Percentiles rank a stretch among this genome's conserved stretches.
These are phyloP conservation scores for Cololabis saira DNA, from an alignment of 2,113 vertebrate genomes.

Conservation along the genomic window DNA sequence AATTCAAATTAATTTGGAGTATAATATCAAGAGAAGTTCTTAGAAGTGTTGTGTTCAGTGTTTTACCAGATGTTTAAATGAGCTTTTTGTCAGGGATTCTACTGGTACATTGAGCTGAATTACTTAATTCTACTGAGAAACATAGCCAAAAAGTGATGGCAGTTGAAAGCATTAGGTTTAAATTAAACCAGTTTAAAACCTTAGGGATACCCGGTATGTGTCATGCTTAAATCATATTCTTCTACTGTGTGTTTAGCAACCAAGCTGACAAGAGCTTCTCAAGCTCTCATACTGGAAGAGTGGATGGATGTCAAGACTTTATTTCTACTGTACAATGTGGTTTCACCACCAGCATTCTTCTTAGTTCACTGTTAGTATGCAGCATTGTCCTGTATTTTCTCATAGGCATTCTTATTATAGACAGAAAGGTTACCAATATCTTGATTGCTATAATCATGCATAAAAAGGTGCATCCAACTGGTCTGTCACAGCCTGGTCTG, in stretches of 20 bases:
- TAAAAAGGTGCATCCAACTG: slow-evolving; percentile 24
- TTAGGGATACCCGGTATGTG: neutral
- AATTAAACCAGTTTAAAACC: neutral
- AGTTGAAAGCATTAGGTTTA: slow-evolving; percentile 12
- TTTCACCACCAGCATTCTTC: slow-evolving; percentile 8
- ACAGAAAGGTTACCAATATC: slow-evolving; percentile 7
- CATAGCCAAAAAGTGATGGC: slow-evolving; percentile 10
- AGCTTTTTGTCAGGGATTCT: slow-evolving; percentile 7
- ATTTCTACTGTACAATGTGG: neutral
- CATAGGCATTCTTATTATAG: neutral
- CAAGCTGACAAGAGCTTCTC: too few relatives aligned
- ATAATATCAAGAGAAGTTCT: too few relatives aligned
- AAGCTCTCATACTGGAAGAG: neutral
- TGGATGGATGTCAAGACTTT: slow-evolving; percentile 35
- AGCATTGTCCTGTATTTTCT: neutral
- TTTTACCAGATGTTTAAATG: slow-evolving; percentile 17
- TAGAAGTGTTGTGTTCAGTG: neutral
- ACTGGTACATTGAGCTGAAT: too few relatives aligned
- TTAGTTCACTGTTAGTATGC: slow-evolving; percentile 5
- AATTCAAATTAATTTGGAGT: too few relatives aligned
- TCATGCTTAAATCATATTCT: too few relatives aligned
- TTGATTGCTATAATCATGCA: neutral
- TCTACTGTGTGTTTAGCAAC: too few relatives aligned
- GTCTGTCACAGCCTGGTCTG: neutral
- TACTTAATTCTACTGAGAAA: slow-evolving; percentile 5